These are phyloP conservation scores for Catharus ustulatus DNA, from an alignment of 2,797 vertebrate genomes.

Conservation along the genomic window DNA sequence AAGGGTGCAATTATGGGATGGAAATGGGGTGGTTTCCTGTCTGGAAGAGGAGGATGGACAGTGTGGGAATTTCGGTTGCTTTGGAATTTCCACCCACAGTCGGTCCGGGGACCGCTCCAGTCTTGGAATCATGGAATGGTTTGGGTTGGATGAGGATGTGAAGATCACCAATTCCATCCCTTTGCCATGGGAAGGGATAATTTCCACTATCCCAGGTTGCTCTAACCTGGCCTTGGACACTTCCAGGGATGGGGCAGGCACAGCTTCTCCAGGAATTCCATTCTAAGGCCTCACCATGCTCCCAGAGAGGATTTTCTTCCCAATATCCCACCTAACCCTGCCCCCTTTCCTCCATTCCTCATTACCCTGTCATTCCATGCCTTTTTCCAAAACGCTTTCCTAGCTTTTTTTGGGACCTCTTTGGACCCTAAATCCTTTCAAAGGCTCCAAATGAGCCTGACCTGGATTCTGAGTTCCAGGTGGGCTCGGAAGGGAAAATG, in stretches of 20 bases:
- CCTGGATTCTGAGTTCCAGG: neutral
- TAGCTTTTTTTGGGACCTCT: neutral
- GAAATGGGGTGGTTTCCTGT: rapidly evolving
- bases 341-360: neutral
- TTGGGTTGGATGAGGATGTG: neutral
- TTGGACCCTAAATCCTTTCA: neutral
- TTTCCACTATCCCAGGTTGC: rapidly evolving
- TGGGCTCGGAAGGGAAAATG: neutral
- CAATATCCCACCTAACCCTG: neutral
- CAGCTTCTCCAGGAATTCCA: neutral
- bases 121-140: rapidly evolving
- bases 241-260: neutral
- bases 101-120: rapidly evolving
- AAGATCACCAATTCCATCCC: neutral
- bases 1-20: neutral
- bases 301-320: neutral
- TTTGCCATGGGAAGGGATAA: neutral
- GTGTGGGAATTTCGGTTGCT: rapidly evolving
- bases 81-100: neutral
- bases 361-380: neutral
- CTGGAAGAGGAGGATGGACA: neutral
- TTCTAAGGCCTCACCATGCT: neutral
- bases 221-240: neutral
- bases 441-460: neutral
- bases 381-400: neutral